A percentile compares a stretch with the other conserved stretches of the same genome.
These are phyloP conservation scores for Bubalus kerabau DNA, from an alignment of 2,113 vertebrate genomes.

Conservation along the genomic window DNA sequence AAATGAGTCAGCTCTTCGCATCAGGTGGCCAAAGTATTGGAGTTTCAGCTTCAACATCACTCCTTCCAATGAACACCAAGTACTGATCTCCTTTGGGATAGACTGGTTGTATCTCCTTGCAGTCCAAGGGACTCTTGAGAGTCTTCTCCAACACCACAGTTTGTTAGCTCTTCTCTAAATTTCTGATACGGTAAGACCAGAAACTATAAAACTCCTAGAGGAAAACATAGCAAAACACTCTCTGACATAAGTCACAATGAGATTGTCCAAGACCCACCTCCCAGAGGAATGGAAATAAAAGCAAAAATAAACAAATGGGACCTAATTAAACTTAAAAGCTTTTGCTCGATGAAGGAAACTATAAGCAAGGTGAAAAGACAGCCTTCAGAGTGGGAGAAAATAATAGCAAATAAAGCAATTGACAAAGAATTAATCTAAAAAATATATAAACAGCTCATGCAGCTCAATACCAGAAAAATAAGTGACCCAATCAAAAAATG, in stretches of 20 bases:
- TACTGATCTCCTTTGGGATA: neutral
- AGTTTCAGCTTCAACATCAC: neutral
- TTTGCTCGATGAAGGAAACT: neutral
- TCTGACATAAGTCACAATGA: neutral
- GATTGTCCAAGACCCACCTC: neutral
- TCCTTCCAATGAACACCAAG: neutral
- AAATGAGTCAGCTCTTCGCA: neutral
- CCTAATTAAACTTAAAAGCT: neutral
- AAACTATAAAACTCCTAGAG: neutral
- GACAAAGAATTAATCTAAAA: neutral
- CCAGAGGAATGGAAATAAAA: neutral
- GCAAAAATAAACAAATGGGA: neutral
- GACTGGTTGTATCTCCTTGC: neutral
- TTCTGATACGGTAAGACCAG: neutral
- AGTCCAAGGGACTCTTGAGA: neutral
- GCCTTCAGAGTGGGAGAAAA: neutral
- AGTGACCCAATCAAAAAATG: neutral
- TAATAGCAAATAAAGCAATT: neutral
- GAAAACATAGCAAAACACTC: neutral
- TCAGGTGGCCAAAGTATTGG: neutral
- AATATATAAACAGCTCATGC: neutral
- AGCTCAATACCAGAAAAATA: neutral
- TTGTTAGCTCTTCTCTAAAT: neutral
- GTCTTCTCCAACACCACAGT: neutral
- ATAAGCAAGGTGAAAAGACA: neutral